phyloP scores from a whole-genome alignment of 2,113 vertebrate species.

The Sapayoa aenigma region DNA sequence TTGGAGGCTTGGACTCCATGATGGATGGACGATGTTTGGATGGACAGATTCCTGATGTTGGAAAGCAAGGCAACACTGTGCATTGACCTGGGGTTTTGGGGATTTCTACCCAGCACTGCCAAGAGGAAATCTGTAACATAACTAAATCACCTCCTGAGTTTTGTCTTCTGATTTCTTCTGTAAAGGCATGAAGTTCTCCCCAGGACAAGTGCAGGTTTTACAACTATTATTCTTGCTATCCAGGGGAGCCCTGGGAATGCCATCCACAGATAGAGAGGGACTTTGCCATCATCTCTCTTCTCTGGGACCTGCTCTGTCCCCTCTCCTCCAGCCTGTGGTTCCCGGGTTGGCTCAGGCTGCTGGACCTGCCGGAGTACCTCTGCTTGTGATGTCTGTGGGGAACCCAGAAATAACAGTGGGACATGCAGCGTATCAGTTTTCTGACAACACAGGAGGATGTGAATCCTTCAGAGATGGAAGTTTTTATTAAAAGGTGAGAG shows the following conservation, averaged over 20 bases:
- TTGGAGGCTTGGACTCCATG: neutral
- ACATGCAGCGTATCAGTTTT: neutral
- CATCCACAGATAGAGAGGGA: too few species aligned
- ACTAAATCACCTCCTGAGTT: neutral
- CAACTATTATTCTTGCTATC: neutral
- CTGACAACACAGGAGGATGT: neutral
- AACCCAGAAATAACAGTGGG: rapidly evolving
- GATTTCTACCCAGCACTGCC: neutral
- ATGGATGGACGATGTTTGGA: neutral
- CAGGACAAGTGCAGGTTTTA: neutral
- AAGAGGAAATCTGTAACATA: neutral
- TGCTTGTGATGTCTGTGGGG: neutral
- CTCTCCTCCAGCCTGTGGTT: neutral
- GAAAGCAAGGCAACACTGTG: neutral
- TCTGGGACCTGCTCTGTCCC: neutral
- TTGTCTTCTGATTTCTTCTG: neutral
- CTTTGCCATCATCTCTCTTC: neutral
- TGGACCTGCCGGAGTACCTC: neutral
- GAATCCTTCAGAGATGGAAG: neutral
- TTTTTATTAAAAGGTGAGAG: neutral
- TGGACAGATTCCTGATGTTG: neutral
- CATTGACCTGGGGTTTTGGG: neutral
- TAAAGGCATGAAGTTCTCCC: neutral
- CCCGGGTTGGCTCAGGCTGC: neutral
- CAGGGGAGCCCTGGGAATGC: neutral